Conservation (phyloP, 2,797 vertebrate species). For the Notolabrus celidotus region DNA sequence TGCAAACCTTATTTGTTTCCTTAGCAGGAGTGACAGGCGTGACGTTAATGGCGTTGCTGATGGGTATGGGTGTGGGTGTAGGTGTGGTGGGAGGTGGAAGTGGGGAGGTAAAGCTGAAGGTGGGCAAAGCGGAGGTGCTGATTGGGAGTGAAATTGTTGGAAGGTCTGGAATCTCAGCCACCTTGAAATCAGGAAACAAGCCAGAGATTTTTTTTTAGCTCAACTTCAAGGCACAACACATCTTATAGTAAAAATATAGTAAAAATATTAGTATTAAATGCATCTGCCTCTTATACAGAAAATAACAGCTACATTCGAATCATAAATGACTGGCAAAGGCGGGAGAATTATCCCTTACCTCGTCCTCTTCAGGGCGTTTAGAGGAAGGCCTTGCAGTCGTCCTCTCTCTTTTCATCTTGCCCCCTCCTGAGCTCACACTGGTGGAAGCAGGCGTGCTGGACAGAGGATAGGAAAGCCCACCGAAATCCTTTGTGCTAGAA, state of each 20-base stretch:
- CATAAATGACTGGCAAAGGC: background rate
- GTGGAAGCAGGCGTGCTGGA: slow-evolving; percentile 89
- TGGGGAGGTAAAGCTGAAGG: slow-evolving; percentile 88
- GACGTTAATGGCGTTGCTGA: slow-evolving; percentile 44
- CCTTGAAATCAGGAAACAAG: slow-evolving; percentile 72
- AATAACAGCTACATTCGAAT: background rate
- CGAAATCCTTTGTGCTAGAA: slow-evolving; percentile 80
- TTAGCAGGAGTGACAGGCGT: slow-evolving; percentile 55
- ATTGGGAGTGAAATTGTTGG: slow-evolving; percentile 92
- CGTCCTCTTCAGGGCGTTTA: slow-evolving; percentile 84
- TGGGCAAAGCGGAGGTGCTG: slow-evolving; percentile 87
- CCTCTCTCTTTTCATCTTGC: slow-evolving; percentile 94
- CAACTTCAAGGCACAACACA: background rate
- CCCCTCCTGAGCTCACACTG: slow-evolving; percentile 85
- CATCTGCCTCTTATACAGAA: no score
- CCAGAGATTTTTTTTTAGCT: background rate
- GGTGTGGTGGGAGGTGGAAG: slow-evolving; percentile 74
- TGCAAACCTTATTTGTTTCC: slow-evolving; percentile 69
- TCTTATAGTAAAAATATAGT: background rate
- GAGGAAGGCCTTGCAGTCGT: slow-evolving; percentile 80
- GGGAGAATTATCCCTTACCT: slow-evolving; percentile 60
- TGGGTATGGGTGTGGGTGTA: no score
- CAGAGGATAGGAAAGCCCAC: slow-evolving; percentile 83
- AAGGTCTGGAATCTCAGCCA: slow-evolving; percentile 85
- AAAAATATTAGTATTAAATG: no score